Conservation (phyloP, 2,113 vertebrate genomes). For the Anolis carolinensis region DNA sequence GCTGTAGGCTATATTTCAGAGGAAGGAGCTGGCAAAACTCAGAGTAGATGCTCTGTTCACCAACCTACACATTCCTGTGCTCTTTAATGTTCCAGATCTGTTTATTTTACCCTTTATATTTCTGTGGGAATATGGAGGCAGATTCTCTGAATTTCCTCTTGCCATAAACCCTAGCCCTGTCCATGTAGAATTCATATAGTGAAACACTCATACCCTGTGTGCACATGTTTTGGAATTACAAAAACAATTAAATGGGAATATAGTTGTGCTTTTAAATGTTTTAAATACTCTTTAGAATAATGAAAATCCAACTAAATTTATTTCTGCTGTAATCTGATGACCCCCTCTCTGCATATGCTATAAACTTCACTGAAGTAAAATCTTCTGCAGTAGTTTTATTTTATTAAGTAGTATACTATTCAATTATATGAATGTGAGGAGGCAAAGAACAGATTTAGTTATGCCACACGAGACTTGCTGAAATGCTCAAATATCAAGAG, state of each 20-base stretch:
- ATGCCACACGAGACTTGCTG: conserved; percentile 33
- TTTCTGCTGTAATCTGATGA: not conserved
- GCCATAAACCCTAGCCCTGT: not conserved
- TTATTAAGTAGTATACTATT: not conserved
- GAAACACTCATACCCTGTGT: not conserved
- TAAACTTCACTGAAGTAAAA: not conserved
- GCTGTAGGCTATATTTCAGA: too few species aligned
- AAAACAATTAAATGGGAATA: not conserved
- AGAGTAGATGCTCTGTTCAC: not conserved
- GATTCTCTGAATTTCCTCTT: not conserved
- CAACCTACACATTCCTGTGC: not conserved
- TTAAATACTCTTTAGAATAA: not conserved
- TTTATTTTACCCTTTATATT: not conserved
- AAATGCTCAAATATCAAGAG: not conserved
- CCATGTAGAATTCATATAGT: not conserved
- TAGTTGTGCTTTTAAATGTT: not conserved
- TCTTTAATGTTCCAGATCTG: not conserved
- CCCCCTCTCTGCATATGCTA: not conserved
- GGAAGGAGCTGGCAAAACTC: too few species aligned
- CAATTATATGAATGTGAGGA: not conserved
- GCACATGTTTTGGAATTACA: not conserved
- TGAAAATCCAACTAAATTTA: not conserved
- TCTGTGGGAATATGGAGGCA: not conserved
- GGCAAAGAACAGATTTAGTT: not conserved
- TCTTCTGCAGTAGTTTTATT: not conserved